Conservation (phyloP, 2,888 invertebrate species). For the Ornithoptera priamus region DNA sequence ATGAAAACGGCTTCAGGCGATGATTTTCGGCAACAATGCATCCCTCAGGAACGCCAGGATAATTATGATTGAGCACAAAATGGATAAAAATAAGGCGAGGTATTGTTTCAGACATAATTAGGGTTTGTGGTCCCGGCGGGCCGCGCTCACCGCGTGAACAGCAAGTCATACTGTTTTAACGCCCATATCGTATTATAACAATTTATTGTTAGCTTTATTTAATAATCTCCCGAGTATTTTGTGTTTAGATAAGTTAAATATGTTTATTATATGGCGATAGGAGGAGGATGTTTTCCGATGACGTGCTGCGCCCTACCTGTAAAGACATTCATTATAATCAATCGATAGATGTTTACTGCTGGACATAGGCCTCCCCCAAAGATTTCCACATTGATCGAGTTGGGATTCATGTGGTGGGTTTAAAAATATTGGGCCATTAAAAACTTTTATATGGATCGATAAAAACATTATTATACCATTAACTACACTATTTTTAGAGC, state of each 20-base stretch:
- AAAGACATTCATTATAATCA: neutral
- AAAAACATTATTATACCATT: no score
- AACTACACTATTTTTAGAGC: no score
- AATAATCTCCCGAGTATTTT: slow-evolving; percentile 10
- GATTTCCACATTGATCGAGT: no score
- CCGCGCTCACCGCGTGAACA: slow-evolving; percentile 39
- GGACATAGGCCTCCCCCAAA: no score
- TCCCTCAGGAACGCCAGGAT: slow-evolving; percentile 64
- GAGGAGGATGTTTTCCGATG: neutral
- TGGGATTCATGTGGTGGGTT: no score
- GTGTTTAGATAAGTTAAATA: slow-evolving; percentile 7
- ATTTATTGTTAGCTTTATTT: slow-evolving; percentile 28
- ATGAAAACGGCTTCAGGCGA: slow-evolving; percentile 48
- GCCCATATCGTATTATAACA: slow-evolving; percentile 34
- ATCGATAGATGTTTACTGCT: no score
- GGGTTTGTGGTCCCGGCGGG: slow-evolving; percentile 74
- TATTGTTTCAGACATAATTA: slow-evolving; percentile 78
- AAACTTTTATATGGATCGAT: no score
- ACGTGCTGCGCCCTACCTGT: neutral
- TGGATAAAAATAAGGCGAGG: slow-evolving; percentile 74
- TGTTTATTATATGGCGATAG: neutral
- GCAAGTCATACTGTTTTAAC: slow-evolving; percentile 60
- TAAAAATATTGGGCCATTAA: no score
- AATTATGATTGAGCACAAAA: slow-evolving; percentile 80
- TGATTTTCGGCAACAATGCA: slow-evolving; percentile 66